Conservation (phyloP, 1,140 invertebrate species). For the Drosophila sproati region DNA sequence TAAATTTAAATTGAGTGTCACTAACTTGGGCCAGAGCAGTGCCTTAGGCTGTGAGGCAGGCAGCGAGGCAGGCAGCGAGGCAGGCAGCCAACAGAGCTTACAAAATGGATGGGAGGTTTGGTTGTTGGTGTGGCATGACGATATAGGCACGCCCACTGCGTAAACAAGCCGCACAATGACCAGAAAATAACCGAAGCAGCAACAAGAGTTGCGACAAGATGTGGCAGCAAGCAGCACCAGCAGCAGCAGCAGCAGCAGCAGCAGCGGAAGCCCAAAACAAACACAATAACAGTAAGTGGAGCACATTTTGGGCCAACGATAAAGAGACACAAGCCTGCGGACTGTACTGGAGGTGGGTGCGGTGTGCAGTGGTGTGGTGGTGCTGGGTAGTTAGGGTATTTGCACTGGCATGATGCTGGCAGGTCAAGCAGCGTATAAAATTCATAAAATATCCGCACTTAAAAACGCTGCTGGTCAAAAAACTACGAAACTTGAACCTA, state of each 20-base stretch:
- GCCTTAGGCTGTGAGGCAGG: constrained; percentile 3
- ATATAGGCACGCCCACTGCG: constrained; percentile 40
- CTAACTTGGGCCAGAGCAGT: constrained; percentile 44
- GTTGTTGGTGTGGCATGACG: not conserved
- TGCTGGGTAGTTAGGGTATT: not conserved
- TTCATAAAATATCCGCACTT: constrained; percentile 82
- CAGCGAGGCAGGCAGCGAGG: not conserved
- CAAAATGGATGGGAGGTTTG: not conserved
- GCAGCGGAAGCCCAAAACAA: constrained; percentile 56
- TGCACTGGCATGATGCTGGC: constrained; percentile 48
- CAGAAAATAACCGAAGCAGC: constrained; percentile 63
- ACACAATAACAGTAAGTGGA: constrained; percentile 65
- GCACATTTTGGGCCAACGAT: constrained; percentile 27
- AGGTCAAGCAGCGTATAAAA: constrained; percentile 79
- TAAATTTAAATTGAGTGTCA: constrained; percentile 68
- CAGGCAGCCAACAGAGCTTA: constrained; percentile 5
- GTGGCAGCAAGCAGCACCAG: constrained; percentile 20
- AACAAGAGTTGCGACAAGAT: constrained; percentile 54
- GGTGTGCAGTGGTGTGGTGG: not conserved
- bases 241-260: not conserved
- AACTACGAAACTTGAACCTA: constrained; percentile 51
- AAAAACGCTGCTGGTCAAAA: constrained; percentile 52
- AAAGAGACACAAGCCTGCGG: not conserved
- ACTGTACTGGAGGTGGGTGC: not conserved
- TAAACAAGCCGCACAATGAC: constrained; percentile 64